These are phyloP conservation scores for Trinectes maculatus DNA, from an alignment of 2,113 vertebrate genomes.

Conservation along the genomic window DNA sequence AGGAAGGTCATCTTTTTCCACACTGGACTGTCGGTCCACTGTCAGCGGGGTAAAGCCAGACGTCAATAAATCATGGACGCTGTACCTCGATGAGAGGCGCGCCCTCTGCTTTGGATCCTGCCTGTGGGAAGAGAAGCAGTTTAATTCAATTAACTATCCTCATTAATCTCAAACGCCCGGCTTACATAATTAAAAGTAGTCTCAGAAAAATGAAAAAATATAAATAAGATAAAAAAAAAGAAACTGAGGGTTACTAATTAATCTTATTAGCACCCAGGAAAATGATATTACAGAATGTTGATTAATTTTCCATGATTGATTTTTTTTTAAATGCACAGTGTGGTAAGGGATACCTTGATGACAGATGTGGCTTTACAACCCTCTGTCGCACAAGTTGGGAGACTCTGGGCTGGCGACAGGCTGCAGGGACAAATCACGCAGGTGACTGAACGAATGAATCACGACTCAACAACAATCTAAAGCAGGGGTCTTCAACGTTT, in stretches of 20 bases:
- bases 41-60: slow-evolving; percentile 42
- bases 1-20: slow-evolving; percentile 81
- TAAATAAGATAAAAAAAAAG: too few relatives aligned
- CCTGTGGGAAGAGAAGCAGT: slow-evolving; percentile 66
- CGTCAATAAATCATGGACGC: slow-evolving; percentile 46
- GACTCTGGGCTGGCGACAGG: slow-evolving; percentile 90
- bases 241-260: too few relatives aligned
- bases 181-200: too few relatives aligned
- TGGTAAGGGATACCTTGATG: slow-evolving; percentile 78
- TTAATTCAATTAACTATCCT: too few relatives aligned
- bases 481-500: too few relatives aligned
- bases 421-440: slow-evolving; percentile 67
- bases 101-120: slow-evolving; percentile 84
- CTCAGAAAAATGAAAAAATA: too few relatives aligned
- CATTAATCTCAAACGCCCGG: too few relatives aligned
- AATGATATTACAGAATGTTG: too few relatives aligned
- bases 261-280: too few relatives aligned
- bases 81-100: slow-evolving; percentile 71
- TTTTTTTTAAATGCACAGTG: neutral
- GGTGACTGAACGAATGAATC: too few relatives aligned
- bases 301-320: too few relatives aligned
- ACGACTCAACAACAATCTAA: too few relatives aligned
- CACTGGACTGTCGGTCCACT: slow-evolving; percentile 34
- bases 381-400: slow-evolving; percentile 90
- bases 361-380: slow-evolving; percentile 83